phyloP scores from a whole-genome alignment of 2,113 vertebrate species.

The Nothoprocta pentlandii region DNA sequence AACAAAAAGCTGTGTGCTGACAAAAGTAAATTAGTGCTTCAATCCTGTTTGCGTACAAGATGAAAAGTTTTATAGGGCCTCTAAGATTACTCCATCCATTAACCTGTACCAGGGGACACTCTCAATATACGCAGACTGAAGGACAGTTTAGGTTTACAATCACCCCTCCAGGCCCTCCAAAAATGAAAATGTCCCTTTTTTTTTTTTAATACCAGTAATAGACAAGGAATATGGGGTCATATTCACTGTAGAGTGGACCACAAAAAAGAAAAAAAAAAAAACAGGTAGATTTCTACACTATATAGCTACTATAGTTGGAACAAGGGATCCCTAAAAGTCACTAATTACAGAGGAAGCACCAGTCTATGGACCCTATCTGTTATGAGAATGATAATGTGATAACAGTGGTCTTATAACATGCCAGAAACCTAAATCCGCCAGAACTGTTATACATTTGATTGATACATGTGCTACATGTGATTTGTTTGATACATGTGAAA shows the following conservation, averaged over 20 bases:
- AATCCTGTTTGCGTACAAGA: not conserved
- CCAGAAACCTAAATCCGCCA: not conserved
- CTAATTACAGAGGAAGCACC: not conserved
- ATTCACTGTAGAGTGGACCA: not conserved
- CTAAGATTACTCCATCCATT: not conserved
- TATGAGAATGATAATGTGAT: not conserved
- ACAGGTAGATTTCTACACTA: not conserved
- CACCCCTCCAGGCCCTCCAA: fast-evolving
- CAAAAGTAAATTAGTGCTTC: not conserved
- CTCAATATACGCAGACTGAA: not conserved
- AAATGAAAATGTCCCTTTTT: not conserved
- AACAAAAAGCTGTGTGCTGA: not conserved
- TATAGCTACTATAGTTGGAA: not conserved
- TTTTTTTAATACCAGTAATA: not conserved
- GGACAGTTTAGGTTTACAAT: not conserved
- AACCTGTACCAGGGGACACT: not conserved
- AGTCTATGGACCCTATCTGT: not conserved
- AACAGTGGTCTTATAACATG: not conserved
- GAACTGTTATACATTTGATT: not conserved
- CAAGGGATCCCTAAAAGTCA: not conserved
- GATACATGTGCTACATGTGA: too few species aligned
- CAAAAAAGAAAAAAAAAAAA: too few species aligned
- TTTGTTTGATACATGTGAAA: not conserved
- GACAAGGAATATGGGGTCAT: not conserved
- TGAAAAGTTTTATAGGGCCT: not conserved